Evolutionary conservation across 2,113 vertebrate genomes (phyloP), one percentile per base, ranked within the genome.

Genomic region (Perca fluviatilis): DNA sequence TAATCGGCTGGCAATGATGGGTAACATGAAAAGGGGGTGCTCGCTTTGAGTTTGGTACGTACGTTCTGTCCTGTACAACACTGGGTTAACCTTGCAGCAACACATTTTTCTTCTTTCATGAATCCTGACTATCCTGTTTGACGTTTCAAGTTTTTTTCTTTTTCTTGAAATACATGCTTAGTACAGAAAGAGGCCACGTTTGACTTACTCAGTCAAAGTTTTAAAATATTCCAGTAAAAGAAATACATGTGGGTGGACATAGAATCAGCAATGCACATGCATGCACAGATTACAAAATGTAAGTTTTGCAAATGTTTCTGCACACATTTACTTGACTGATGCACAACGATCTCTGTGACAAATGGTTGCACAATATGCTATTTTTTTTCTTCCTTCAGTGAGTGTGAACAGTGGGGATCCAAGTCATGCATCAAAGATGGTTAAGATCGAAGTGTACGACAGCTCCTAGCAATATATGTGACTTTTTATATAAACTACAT

Each of bases 71-170:
- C 77, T 85, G 33, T 84, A 90, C 86, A 82, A 90, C 82, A 88
- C 85, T 80, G 86, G 84, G 84, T 89, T 86, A 92, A 95, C 89
- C 92, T 93, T 81, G 78, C 94, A 93, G 92, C 89, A 83, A 91
- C 90, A 82, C 85, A 91, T 95, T 95, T 86, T 91, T 94, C 83
- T 91, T 83, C 89, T 78, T 77, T 88, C 85, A 89, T 88, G 85
- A 94, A 92, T 93, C 94, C 90, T 91, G 94, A 93, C 91, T 96
- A 94, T 94, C 95, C 93, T 90, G 94, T 95, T 95, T 95, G 86
- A 92, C 91, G 21, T 90, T 92, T 87, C 74, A 83, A 65, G 16
- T 78, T 88, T 84, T 79, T 79, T 78, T 76, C 25, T 77, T 85
- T 90, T 85, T 66, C 61, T 86, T 84, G 36, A 79, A 87, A 88